Conservation (phyloP, 1,140 invertebrate species). For the Drosophila parabipectinata region DNA sequence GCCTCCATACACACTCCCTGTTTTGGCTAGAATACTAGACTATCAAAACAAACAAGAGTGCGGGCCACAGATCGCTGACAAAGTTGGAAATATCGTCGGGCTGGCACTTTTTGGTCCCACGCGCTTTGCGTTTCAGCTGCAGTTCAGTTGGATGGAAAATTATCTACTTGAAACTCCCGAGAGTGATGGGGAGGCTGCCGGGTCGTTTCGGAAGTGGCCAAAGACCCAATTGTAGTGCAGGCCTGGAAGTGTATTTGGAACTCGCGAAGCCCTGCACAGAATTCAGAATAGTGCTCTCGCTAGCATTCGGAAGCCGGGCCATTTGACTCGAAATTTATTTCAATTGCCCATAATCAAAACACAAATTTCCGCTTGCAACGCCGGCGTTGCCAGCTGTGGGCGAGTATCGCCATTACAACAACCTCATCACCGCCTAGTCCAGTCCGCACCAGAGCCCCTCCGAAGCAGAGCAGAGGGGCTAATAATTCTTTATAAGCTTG, state of each 20-base stretch:
- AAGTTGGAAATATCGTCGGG: neutral
- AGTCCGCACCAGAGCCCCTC: conserved; percentile 15
- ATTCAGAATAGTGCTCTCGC: neutral
- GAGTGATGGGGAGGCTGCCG: conserved; percentile 19
- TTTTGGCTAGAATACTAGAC: neutral
- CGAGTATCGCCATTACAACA: conserved; percentile 16
- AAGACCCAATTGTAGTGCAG: conserved; percentile 54
- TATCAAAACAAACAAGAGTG: neutral
- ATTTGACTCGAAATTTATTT: conserved; percentile 68
- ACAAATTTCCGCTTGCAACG: conserved; percentile 25
- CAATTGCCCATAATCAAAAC: conserved; percentile 64
- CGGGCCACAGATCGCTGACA: neutral
- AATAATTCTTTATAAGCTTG: conserved; percentile 9
- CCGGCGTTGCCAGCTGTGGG: conserved; percentile 15
- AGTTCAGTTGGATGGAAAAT: neutral
- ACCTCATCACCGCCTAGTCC: conserved; percentile 33
- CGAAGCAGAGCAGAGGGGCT: conserved; percentile 8
- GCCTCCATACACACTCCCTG: conserved; percentile 13
- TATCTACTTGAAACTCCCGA: conserved; percentile 45
- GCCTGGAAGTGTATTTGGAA: conserved; percentile 70
- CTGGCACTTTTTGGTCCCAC: conserved; percentile 38
- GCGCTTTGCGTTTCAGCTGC: conserved; percentile 23
- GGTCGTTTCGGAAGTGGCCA: conserved; percentile 8
- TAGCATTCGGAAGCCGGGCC: neutral
- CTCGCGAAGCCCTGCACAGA: conserved; percentile 21